Evolutionary conservation across 30 jellyfish, hydroid and myxozoan genomes (phyloP).

Genomic region (Pelagia noctiluca): DNA sequence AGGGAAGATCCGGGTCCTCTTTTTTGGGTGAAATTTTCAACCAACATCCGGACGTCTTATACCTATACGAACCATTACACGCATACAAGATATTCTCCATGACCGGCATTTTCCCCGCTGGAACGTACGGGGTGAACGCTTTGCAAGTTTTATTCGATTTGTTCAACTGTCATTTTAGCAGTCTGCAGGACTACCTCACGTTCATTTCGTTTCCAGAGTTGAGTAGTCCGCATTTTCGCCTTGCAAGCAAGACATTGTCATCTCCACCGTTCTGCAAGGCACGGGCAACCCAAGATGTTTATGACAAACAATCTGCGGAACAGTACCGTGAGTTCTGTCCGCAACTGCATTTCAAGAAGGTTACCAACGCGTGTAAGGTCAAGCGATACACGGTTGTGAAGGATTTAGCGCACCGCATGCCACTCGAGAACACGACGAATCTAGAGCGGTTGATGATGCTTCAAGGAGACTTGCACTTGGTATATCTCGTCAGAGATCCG

Average conservation of each 20-base stretch:
- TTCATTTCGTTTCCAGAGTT: slow-evolving; percentile 94
- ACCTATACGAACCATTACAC: slow-evolving; percentile 93
- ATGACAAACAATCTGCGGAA: slow-evolving; percentile 39
- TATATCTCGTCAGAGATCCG: slow-evolving; percentile 92
- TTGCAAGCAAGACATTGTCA: slow-evolving; percentile 83
- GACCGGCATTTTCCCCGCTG: slow-evolving; percentile 75
- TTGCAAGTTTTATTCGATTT: slow-evolving; percentile 69
- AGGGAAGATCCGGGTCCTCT: slow-evolving; percentile 99
- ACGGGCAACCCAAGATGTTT: slow-evolving; percentile 69
- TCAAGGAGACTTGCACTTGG: slow-evolving; percentile 54
- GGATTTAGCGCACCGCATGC: slow-evolving; percentile 88
- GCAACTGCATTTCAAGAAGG: slow-evolving; percentile 58
- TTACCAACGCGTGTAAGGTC: slow-evolving; percentile 63
- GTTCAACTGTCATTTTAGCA: slow-evolving; percentile 81
- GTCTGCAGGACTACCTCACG: slow-evolving; percentile 77
- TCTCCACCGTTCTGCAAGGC: slow-evolving; percentile 91
- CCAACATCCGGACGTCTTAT: slow-evolving; percentile 85
- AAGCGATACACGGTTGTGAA: slow-evolving; percentile 77
- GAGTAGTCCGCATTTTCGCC: slow-evolving; percentile 94
- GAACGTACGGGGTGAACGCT: slow-evolving; percentile 64
- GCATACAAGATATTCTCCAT: slow-evolving; percentile 74
- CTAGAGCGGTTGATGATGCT: slow-evolving; percentile 55
- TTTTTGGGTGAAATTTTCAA: slow-evolving; percentile 97
- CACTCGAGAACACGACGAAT: slow-evolving; percentile 33
- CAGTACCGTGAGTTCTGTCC: slow-evolving; percentile 68